Evolutionary conservation across 2,113 vertebrate genomes (phyloP).

Genomic region (Camelus bactrianus): DNA sequence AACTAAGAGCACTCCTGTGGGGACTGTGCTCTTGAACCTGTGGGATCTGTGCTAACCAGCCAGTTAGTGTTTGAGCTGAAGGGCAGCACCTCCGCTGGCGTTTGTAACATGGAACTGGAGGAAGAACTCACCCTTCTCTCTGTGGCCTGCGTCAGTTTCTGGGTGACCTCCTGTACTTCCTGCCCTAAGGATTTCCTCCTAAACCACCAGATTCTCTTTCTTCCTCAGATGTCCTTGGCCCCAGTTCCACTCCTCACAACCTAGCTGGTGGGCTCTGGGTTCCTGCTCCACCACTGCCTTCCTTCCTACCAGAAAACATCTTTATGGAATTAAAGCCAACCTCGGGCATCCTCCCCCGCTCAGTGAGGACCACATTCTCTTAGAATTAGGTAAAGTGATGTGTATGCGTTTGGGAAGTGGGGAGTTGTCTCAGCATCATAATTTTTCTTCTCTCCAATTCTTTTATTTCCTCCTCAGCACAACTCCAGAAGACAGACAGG

Average conservation of each 20-base stretch:
- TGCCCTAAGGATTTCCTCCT: neutral
- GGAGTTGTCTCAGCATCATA: neutral
- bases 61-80: neutral
- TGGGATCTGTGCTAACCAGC: neutral
- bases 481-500: neutral
- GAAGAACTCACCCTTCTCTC: neutral
- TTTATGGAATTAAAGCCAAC: neutral
- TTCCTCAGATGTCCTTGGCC: neutral
- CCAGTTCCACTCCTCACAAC: neutral
- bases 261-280: neutral
- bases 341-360: neutral
- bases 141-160: neutral
- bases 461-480: neutral
- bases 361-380: neutral
- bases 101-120: neutral
- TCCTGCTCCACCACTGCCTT: neutral
- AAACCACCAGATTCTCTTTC: neutral
- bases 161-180: neutral
- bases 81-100: neutral
- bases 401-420: neutral
- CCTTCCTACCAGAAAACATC: neutral
- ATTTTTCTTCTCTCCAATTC: neutral
- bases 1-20: neutral
- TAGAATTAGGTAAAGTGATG: neutral
- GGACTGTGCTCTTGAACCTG: neutral